Percentiles rank a stretch among this genome's conserved stretches.
Conservation (phyloP, 2,797 vertebrate species). For the Eidolon dupreanum region DNA sequence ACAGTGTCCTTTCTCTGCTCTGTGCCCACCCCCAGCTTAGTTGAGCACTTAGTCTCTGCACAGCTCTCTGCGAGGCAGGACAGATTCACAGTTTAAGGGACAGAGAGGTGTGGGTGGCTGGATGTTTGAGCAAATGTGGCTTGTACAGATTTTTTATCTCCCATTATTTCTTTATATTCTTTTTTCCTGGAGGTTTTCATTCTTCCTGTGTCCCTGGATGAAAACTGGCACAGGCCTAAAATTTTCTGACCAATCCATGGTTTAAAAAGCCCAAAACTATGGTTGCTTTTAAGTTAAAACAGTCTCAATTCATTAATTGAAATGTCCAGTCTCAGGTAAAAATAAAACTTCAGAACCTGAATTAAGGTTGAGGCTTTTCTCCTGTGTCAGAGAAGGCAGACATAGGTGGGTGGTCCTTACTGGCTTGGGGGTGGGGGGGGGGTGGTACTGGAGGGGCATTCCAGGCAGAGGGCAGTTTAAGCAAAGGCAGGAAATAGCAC, state of each 20-base stretch:
- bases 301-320: neutral
- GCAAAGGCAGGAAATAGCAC: neutral
- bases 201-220: neutral
- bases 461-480: neutral
- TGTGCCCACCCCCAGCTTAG: neutral
- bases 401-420: neutral
- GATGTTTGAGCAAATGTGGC: neutral
- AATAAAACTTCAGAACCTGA: neutral
- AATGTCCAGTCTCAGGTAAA: neutral
- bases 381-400: neutral
- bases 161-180: neutral
- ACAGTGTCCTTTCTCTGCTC: neutral
- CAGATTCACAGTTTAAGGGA: neutral
- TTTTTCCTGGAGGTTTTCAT: neutral
- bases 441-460: neutral
- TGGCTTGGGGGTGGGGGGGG: neutral
- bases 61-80: neutral
- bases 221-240: neutral
- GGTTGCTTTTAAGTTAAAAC: neutral
- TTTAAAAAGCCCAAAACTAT: neutral
- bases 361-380: neutral
- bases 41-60: neutral
- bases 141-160: neutral
- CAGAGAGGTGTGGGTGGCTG: neutral
- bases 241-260: neutral